Base-by-base conservation (phyloP, 2,113 vertebrate species). In the Ptilorrhoa leucosticta region DNA sequence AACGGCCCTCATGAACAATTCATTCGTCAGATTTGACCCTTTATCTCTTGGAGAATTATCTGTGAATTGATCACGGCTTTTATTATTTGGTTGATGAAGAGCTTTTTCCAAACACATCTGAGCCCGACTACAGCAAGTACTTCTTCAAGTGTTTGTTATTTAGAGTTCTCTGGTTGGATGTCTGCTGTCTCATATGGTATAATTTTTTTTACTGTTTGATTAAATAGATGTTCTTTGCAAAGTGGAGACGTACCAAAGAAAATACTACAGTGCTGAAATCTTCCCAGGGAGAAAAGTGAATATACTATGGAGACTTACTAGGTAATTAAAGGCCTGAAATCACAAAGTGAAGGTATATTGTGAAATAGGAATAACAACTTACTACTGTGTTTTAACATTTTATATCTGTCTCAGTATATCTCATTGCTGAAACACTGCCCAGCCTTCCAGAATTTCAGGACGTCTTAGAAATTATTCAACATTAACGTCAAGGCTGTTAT, bases 61-160 rank as follows among this genome's bases (percentile, higher is more conserved):
- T 83, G 53, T 87, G 87, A 91, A 76, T 50, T 45, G 45, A 93
- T 94, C 37, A 21, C 58, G 80, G 40, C 26, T 96, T 95, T 95
- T 88, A 78, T 83, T 88, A 78, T 79, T 93, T 78, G 9, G 37
- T n/a, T 92, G 72, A 94, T 92, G 80, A 93, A 93, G 33, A 77
- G 57, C 28, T 78, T 93, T 94, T 96, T 69, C 42, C 26, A 87
- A 89, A 92, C 37, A 71, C 13, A 81, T 89, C 48, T 71, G 27
- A 91, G 56, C 20, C 37, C 1, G 2, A 24, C 53, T 72, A 9
- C 10, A 37, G 11, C 9, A 44, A 93, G 37, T 44, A 48, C 37
- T 83, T 78, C 63, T 93, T 90, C n/a, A 75, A 72, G 57, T 73
- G 47, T 83, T 89, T 90, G 16, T 37, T 90, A 72, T 39, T 92